Evolutionary conservation across 2,797 vertebrate species (phyloP), one percentile per base, ranked within the genome.

Genomic region (Anguilla obscura): DNA sequence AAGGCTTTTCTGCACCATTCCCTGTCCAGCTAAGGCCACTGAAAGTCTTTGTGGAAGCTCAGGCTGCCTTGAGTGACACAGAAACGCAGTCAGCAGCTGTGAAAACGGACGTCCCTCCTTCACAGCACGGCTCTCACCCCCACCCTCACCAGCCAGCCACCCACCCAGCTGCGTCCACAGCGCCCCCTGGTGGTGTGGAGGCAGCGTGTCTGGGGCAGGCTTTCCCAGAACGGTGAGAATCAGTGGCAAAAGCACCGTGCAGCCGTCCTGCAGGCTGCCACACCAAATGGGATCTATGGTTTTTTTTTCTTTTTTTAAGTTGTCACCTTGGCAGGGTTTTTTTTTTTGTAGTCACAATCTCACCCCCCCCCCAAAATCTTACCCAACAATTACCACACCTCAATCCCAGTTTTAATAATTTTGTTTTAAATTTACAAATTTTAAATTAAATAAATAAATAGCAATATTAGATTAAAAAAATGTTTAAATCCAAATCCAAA

Each of bases 251-350:
- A 24, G 79, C 24, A 24, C 30, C 18, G 48, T 21, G 33, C 52
- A n/a, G 58, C n/a, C 54, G 74, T 69, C 12, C 76, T 48, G 36
- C 45, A 18, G 33, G 63, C 30, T 89, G 85, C 87, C 91, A 91
- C 88, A 91, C 89, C 92, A 21, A 18, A 71, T 33, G 88, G 88
- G 93, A 92, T 89, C 91, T 27, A 66, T 74, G 69, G 89, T 95
- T 93, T 96, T 94, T 93, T 86, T 87, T 92, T 90, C 90, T 94
- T 92, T 91, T 93, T 94, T 95, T 95, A 93, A 90, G 93, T 93
- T 92, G 66, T 56, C 48, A 91, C 90, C 90, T 95, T 93, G 93
- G 90, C 92, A 90, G 87, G 86, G 87, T 60, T 90, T 86, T 36
- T 86, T 36, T 54, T n/a, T 86, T 86, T 33, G n/a, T 45, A 45